Evolutionary conservation across 2,888 invertebrate genomes (phyloP), one percentile per base, ranked within the genome.

Genomic region (Drosophila subsilvestris): DNA sequence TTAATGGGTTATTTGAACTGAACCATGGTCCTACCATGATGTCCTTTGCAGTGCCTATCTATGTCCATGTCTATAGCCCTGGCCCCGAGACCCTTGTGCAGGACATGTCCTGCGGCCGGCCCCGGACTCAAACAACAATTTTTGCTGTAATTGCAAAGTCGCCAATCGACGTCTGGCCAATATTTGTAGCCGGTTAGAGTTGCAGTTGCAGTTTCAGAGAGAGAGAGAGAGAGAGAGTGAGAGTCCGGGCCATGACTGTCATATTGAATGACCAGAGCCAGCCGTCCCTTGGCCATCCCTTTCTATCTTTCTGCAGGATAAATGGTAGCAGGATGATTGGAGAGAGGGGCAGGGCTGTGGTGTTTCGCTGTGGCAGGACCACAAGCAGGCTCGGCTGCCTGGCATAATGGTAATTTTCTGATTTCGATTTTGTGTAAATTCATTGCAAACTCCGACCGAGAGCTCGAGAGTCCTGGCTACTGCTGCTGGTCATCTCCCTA

Each of bases 1-100:
- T 90, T 90, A 89, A 89, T 90, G 86, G 89, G 90, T 89, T 90
- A 90, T 90, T 89, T 89, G 88, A 78, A 80, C 82, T 81, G 75
- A 63, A 63, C 63, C 70, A 60, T 53, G 60, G 51, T 42, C 59
- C 56, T 22, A 49, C n/a, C 57, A 47, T 17, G 44, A 53, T 49
- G 27, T 27, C 43, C 22, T 17, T 17, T 48, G 10, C 53, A 20
- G 44, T 25, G 20, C 61, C 42, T 29, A 12, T 42, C 42, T 29
- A 12, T 42, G 55, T 49, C 17, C 22, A 1, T 37, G 37, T n/a
- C 6, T 3, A 37, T 14, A 6, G 37, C 37, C 22, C 67, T 66
- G 43, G 12, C 29, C 14, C 17, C 27, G 29, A 45, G 61, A 53
- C 60, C 56, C 56, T 45, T 48, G 37, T 57, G 48, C 63, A 53